Conservation (phyloP, 2,113 vertebrate species). For the Grammomys surdaster region DNA sequence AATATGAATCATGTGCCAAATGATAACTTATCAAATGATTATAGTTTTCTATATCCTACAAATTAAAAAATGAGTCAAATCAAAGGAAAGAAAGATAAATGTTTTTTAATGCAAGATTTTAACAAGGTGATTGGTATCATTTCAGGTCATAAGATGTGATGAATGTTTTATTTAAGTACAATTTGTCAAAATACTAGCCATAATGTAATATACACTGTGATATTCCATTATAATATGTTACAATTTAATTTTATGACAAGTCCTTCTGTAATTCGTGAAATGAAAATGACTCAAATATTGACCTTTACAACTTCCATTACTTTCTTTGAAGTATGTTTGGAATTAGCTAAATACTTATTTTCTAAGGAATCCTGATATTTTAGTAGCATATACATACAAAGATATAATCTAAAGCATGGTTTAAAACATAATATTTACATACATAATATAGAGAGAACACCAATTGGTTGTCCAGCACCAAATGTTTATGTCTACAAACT, state of each 20-base stretch:
- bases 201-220: neutral
- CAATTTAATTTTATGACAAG: neutral
- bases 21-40: neutral
- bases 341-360: neutral
- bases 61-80: neutral
- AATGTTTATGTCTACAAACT: neutral
- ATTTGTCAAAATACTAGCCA: neutral
- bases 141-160: neutral
- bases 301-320: neutral
- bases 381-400: neutral
- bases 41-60: neutral
- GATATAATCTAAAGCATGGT: neutral
- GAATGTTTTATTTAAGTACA: neutral
- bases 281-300: neutral
- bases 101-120: neutral
- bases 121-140: neutral
- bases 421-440: neutral
- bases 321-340: neutral
- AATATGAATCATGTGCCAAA: neutral
- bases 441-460: neutral
- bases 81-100: neutral
- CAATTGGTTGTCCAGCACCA: neutral
- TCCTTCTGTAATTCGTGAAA: neutral
- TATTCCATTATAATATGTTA: neutral
- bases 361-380: neutral